phyloP scores from a whole-genome alignment of 1,140 invertebrate genomes.

The Diprion similis region DNA sequence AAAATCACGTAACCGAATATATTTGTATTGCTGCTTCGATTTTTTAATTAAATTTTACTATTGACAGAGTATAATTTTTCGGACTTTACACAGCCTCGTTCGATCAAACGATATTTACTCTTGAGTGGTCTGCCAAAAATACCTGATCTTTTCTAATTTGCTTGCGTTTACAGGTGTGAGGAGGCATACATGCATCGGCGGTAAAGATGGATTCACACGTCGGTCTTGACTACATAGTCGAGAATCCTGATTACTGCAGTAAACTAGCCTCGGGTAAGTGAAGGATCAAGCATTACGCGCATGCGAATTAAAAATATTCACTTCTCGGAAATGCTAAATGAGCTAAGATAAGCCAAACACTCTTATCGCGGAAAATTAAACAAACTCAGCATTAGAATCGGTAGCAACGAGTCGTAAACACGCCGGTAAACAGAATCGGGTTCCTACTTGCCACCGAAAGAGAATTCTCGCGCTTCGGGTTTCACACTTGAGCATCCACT shows the following conservation, averaged over 20 bases:
- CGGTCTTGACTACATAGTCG: conserved; percentile 92
- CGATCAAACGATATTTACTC: conserved; percentile 27
- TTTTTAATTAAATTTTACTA: too few species aligned
- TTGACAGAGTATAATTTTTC: too few species aligned
- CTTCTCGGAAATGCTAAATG: too few species aligned
- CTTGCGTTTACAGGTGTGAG: conserved; percentile 34
- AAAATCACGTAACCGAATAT: too few species aligned
- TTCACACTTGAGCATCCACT: not conserved
- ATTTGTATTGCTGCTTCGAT: too few species aligned
- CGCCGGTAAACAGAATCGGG: too few species aligned
- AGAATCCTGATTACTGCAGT: conserved; percentile 89
- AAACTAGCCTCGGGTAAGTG: conserved; percentile 83
- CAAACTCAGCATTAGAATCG: not conserved
- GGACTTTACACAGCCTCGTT: not conserved
- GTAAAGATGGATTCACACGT: conserved; percentile 83
- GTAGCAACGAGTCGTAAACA: not conserved
- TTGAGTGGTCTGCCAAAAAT: conserved; percentile 7
- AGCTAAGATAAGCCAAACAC: not conserved
- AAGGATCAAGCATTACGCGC: not conserved
- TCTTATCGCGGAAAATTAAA: not conserved
- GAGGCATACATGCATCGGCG: conserved; percentile 40
- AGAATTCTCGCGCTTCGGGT: not conserved
- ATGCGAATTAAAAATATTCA: not conserved
- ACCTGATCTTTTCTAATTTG: conserved; percentile 25
- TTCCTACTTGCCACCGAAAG: not conserved